Evolutionary conservation across 2,113 vertebrate genomes (phyloP), one percentile per base, ranked within the genome.

Genomic region (Cnemophilus loriae): DNA sequence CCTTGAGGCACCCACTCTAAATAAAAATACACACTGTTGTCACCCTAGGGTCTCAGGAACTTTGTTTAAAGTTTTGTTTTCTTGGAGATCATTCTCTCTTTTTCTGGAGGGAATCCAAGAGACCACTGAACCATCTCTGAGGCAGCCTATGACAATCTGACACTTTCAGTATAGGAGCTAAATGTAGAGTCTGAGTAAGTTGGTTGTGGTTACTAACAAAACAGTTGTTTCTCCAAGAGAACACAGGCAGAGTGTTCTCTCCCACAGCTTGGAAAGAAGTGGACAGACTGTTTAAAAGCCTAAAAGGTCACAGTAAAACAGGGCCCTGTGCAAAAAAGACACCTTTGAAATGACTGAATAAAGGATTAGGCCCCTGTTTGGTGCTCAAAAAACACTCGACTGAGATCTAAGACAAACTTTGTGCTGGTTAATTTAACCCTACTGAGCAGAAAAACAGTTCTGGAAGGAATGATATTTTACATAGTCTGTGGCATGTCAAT

Each of bases 41-140:
- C 93, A 95, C 68, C 71, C 87, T 39, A 37, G 52, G 81, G 81
- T 96, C 89, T 91, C 26, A 60, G 87, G 92, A 97, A 95, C 93
- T 91, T 68, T 96, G 96, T 96, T 97, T 96, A 84, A n/a, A 12
- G 35, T 50, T 78, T 57, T 93, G 91, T 97, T 97, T 97, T 96
- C 97, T 61, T 97, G 78, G 95, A 96, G 79, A 98, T 70, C 33
- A 53, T 91, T 88, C 67, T 85, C 39, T 74, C 39, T 56, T 53
- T 52, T 70, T 86, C 90, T 90, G 71, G 83, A 95, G 16, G 26
- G 32, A 93, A 67, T 56, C 80, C 86, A 96, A 49, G 64, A 53
- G 68, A 84, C 68, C 60, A 90, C 64, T 59, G 78, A 83, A 80
- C 52, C 3, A 0, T 44, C 63, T 74, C 76, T 90, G 83, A 90